These are phyloP conservation scores for Pagrus major DNA, from an alignment of 2,113 vertebrate species.

Conservation along the genomic window DNA sequence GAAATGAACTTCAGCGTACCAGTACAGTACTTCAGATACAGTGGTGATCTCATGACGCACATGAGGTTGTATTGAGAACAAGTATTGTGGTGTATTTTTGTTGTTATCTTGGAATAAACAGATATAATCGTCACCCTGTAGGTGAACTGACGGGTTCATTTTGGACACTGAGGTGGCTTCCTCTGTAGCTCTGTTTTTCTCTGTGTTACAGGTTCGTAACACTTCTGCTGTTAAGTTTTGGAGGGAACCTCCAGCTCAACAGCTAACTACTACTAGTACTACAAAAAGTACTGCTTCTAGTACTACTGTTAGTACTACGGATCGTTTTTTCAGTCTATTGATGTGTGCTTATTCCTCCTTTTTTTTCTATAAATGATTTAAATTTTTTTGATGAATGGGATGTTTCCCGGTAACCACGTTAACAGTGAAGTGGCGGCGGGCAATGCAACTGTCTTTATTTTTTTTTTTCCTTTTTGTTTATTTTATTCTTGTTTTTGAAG, in stretches of 20 bases:
- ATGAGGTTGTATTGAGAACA: not conserved
- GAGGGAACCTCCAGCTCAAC: conserved; percentile 67
- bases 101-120: not conserved
- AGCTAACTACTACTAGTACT: conserved; percentile 66
- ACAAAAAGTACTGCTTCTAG: conserved; percentile 60
- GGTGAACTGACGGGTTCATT: conserved; percentile 41
- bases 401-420: conserved; percentile 69
- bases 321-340: conserved; percentile 63
- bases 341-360: conserved; percentile 72
- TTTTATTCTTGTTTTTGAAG: conserved; percentile 58
- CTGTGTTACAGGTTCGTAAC: conserved; percentile 72
- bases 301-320: conserved; percentile 63
- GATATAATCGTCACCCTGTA: conserved; percentile 1
- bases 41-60: not conserved
- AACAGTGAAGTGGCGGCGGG: conserved; percentile 64
- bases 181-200: conserved; percentile 27
- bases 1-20: conserved; percentile 32
- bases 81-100: conserved; percentile 17
- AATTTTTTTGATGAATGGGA: conserved; percentile 69
- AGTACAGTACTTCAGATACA: conserved; percentile 7
- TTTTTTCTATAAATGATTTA: conserved; percentile 64
- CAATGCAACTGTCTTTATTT: conserved; percentile 61
- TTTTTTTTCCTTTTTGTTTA: conserved; percentile 28
- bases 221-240: conserved; percentile 62
- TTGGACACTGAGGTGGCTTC: conserved; percentile 24